Base-by-base conservation (phyloP, 37 sponge, comb jelly and placozoan species). In the Spongia lamella region DNA sequence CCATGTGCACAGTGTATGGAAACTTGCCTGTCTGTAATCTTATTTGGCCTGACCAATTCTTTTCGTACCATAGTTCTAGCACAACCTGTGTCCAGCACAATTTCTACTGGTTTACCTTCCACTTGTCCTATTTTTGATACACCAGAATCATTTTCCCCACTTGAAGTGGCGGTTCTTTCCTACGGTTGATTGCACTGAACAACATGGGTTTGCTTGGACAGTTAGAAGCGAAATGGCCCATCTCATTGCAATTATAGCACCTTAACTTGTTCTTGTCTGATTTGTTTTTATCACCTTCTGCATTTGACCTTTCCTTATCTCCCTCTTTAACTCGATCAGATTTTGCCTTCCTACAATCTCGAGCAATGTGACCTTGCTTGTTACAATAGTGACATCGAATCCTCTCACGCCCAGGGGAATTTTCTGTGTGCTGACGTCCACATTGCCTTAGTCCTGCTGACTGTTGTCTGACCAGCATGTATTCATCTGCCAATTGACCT, bases 1-100 rank as follows among this genome's bases (percentile, higher is more conserved):
- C 85, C 72, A 61, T 77, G 72, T 2, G 76, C 72, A 84, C 85
- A 84, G 7, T 56, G 36, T 15, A 84, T 76, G 15, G 78, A 13
- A 7, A 56, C 79, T 24, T 68, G 56, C 7, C 72, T 72, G 1
- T 61, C 38, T 9, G 59, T 14, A 4, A 53, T 6, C 37, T 68
- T 66, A 14, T 66, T 65, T n/a, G 66, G 14, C 0, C 67, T 49
- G 29, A 84, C 79, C 32, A 84, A 37, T 34, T 84, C 79, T 36
- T 57, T 31, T 9, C 64, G 38, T 17, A 84, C 72, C 63, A 84
- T 29, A 9, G 79, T 77, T 39, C 61, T 20, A 25, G 72, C n/a
- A 35, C 63, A 68, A 1, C 85, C 79, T 0, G 79, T 78, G 53
- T 70, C 79, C 51, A 79, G 36, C n/a, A 79, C 50, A 29, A 69